These are phyloP conservation scores for Coilia nasus DNA, from an alignment of 2,797 vertebrate genomes.

Conservation along the genomic window DNA sequence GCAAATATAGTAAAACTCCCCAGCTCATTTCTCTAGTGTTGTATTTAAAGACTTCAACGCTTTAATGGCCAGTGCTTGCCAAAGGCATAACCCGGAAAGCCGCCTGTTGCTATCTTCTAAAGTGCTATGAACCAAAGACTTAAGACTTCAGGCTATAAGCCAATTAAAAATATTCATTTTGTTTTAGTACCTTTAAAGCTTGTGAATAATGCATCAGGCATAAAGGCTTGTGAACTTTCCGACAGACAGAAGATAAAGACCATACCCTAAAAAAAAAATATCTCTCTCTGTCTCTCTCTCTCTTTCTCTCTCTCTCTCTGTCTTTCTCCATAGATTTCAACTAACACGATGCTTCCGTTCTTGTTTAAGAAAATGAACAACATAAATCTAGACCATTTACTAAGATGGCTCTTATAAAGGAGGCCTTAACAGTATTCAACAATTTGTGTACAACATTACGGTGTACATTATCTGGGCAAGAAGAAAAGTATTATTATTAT, in stretches of 20 bases:
- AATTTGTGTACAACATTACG: background rate
- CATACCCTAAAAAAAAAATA: background rate
- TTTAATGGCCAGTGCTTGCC: background rate
- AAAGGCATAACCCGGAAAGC: background rate
- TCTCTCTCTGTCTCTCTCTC: background rate
- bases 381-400: too few relatives aligned
- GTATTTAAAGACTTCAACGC: background rate
- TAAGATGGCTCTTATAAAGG: too few relatives aligned
- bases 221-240: background rate
- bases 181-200: conserved; percentile 6
- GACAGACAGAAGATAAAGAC: background rate
- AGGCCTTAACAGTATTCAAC: too few relatives aligned
- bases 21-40: background rate
- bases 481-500: too few relatives aligned
- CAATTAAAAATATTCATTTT: conserved; percentile 9
- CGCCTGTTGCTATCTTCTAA: background rate
- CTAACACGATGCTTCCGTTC: too few relatives aligned
- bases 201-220: background rate
- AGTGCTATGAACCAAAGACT: background rate
- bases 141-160: background rate
- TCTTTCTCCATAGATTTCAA: background rate
- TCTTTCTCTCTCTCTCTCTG: background rate
- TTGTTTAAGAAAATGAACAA: too few relatives aligned
- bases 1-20: background rate
- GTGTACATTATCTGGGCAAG: too few relatives aligned